A percentile compares a stretch with the other conserved stretches of the same genome.
Conservation (phyloP, 2,113 vertebrate species). For the Hyaena hyaena region DNA sequence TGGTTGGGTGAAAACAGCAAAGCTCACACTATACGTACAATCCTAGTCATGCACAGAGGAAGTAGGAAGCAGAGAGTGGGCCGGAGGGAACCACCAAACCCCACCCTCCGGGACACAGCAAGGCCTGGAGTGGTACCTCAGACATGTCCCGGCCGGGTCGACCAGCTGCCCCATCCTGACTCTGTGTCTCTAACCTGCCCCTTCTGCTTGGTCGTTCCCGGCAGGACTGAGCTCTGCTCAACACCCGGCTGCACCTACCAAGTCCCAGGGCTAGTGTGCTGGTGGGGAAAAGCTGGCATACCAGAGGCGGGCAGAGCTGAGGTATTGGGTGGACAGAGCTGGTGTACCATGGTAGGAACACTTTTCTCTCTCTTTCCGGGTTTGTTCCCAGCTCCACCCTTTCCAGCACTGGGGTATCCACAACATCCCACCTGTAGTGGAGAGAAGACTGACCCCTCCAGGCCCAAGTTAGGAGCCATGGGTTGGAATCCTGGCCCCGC, state of each 20-base stretch:
- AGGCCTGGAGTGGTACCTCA: background rate
- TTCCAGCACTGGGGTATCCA: background rate
- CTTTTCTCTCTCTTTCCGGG: background rate
- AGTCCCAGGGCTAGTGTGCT: background rate
- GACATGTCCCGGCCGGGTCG: rapidly evolving
- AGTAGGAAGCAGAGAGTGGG: too few relatives aligned
- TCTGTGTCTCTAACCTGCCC: background rate
- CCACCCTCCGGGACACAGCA: background rate
- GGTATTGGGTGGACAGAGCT: background rate
- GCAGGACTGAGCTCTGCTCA: background rate
- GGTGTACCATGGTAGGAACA: rapidly evolving
- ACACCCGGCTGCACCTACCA: background rate
- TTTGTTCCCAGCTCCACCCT: background rate
- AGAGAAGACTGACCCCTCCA: background rate
- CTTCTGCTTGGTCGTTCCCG: background rate
- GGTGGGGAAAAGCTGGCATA: background rate
- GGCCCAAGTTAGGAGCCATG: rapidly evolving
- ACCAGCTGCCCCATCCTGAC: too few relatives aligned
- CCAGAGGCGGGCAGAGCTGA: background rate
- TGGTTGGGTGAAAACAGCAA: background rate
- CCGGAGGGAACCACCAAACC: too few relatives aligned
- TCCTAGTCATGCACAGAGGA: background rate
- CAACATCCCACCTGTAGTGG: background rate
- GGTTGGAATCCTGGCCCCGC: background rate
- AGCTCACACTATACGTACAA: background rate